Evolutionary conservation across 2,113 vertebrate genomes (phyloP).

Genomic region (Tursiops truncatus): DNA sequence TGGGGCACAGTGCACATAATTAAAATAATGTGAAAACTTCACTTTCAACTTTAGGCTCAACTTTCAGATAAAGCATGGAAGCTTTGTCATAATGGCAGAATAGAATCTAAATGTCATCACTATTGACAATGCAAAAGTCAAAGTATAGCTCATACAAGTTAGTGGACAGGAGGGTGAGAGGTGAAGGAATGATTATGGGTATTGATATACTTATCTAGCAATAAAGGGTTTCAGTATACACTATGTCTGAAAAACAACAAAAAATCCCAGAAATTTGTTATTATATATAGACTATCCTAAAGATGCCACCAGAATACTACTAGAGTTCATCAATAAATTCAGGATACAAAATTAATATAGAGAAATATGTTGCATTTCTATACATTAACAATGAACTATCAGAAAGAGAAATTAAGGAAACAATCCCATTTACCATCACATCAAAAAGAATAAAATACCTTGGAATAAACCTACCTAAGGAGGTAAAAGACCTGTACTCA

Average conservation of each 20-base stretch:
- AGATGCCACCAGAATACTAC: not conserved
- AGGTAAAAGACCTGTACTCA: not conserved
- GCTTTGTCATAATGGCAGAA: not conserved
- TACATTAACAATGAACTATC: not conserved
- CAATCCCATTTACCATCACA: not conserved
- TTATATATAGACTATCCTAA: not conserved
- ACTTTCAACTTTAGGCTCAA: not conserved
- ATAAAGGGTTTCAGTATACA: not conserved
- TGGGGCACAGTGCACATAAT: not conserved
- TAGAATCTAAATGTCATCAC: not conserved
- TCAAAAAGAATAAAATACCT: not conserved
- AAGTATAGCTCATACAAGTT: not conserved
- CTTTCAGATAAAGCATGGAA: not conserved
- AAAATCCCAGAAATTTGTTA: not conserved
- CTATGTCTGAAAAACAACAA: not conserved
- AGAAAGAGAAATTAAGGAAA: not conserved
- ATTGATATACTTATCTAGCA: not conserved
- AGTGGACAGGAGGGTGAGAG: not conserved
- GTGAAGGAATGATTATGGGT: not conserved
- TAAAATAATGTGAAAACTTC: not conserved
- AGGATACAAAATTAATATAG: not conserved
- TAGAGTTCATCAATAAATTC: not conserved
- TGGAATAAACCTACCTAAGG: not conserved
- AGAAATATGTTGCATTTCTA: not conserved
- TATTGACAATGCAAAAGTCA: not conserved